Conservation (phyloP, 1,140 invertebrate species). For the Magallana angulata region DNA sequence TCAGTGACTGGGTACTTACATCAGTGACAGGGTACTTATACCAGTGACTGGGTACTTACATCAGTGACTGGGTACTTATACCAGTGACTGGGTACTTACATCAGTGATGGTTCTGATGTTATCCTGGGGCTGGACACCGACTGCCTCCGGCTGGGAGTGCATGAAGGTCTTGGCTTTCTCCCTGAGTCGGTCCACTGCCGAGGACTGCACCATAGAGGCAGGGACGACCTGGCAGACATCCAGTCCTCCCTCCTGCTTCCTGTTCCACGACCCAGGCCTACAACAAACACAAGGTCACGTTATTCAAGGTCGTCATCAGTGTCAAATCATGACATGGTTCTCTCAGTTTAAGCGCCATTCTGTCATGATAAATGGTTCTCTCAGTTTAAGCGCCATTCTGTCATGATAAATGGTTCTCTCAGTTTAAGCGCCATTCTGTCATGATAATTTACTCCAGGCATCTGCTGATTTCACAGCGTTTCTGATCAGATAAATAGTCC, state of each 20-base stretch:
- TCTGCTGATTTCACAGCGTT: no score
- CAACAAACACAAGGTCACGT: not conserved
- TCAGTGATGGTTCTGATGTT: constrained; percentile 48
- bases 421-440: no score
- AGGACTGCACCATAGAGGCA: constrained; percentile 48
- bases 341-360: no score
- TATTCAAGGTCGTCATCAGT: not conserved
- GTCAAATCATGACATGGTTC: no score
- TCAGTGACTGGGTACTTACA: no score
- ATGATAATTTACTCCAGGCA: no score
- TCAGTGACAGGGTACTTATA: constrained; percentile 1
- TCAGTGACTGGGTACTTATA: no score
- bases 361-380: no score
- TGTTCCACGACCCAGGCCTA: constrained; percentile 71
- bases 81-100: constrained; percentile 24
- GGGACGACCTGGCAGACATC: constrained; percentile 52
- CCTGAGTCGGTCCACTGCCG: constrained; percentile 60
- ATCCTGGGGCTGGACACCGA: not conserved
- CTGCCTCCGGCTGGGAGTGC: not conserved
- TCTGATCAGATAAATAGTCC: no score
- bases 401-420: no score
- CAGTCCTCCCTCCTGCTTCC: constrained; percentile 54
- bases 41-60: constrained; percentile 24
- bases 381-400: no score
- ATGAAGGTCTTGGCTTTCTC: constrained; percentile 60